Evolutionary conservation across 2,113 vertebrate species (phyloP).

Genomic region (Onychorhynchus coronatus): DNA sequence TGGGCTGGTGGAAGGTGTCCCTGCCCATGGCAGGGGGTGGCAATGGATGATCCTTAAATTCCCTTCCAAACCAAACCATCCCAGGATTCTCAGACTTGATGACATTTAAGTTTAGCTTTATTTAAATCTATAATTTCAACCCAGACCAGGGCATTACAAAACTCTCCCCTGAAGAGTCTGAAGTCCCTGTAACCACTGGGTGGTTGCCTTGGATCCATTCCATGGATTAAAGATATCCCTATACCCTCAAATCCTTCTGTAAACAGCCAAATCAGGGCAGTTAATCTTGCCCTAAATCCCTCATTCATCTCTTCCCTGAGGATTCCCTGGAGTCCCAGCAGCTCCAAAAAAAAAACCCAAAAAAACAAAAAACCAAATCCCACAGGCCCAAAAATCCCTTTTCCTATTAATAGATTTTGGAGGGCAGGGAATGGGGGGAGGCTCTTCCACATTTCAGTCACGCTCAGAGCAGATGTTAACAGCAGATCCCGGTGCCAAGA

Average conservation of each 20-base stretch:
- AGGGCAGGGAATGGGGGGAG: not conserved
- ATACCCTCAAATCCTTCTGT: not conserved
- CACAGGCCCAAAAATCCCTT: not conserved
- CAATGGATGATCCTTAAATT: too few relatives aligned
- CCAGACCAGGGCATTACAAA: not conserved
- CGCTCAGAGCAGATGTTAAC: too few relatives aligned
- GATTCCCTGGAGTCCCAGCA: not conserved
- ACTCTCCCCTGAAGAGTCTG: not conserved
- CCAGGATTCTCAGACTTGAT: not conserved
- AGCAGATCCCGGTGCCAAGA: too few relatives aligned
- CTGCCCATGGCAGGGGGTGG: too few relatives aligned
- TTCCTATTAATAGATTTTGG: not conserved
- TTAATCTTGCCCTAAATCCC: not conserved
- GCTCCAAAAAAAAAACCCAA: not conserved
- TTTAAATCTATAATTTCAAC: not conserved
- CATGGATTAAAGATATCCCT: not conserved
- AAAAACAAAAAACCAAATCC: too few relatives aligned
- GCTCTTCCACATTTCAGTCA: too few relatives aligned
- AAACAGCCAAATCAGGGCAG: not conserved
- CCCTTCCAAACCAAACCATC: not conserved
- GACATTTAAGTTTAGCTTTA: not conserved
- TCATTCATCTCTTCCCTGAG: not conserved
- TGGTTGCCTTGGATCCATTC: not conserved
- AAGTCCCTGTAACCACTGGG: not conserved
- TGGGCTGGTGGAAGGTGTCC: too few relatives aligned